Base-by-base conservation (phyloP, 2,888 invertebrate species). In the Coecobrya sp. region DNA sequence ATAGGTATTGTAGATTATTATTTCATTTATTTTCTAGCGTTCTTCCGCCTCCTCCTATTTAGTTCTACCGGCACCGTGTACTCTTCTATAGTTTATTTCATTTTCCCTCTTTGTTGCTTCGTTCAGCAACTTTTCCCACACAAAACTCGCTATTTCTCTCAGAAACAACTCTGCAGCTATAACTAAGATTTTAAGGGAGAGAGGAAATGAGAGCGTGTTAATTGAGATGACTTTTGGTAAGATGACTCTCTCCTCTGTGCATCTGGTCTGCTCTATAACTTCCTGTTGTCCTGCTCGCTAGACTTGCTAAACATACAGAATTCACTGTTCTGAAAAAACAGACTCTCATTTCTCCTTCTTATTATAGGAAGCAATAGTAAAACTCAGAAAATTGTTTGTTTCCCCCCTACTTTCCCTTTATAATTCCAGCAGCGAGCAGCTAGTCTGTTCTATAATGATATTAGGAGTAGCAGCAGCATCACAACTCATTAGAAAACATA, bases 201-300 rank as follows among this genome's bases (percentile, higher is more conserved):
- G 81, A 81, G 89, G 89, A 89, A 89, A 89, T 89, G 82, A 89
- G 52, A 89, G 89, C 89, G 82, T 89, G 89, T 89, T 89, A 89
- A 89, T 89, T 82, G 82, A 89, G 89, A 89, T 89, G 89, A 89
- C 89, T 89, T 89, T 62, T 89, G 81, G 89, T 70, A 82, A 82
- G 82, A 89, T 27, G 52, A 76, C 52, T 79, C 52, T 16, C 52
- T 49, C 13, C 19, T 30, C n/a, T n/a, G n/a, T n/a, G 7, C 36
- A 7, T 36, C 36, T 36, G 36, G 36, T 76, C 8, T 25, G n/a
- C 0, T 62, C 13, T 49, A 25, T 70, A 82, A 79, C 68, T 68
- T 88, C 49, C 65, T 36, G 42, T 19, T 59, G 49, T 76, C 59
- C 76, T 62, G 87, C n/a, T n/a, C n/a, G n/a, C n/a, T n/a, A n/a